phyloP scores from a whole-genome alignment of 2,888 invertebrate species.

The Acleris emargana region DNA sequence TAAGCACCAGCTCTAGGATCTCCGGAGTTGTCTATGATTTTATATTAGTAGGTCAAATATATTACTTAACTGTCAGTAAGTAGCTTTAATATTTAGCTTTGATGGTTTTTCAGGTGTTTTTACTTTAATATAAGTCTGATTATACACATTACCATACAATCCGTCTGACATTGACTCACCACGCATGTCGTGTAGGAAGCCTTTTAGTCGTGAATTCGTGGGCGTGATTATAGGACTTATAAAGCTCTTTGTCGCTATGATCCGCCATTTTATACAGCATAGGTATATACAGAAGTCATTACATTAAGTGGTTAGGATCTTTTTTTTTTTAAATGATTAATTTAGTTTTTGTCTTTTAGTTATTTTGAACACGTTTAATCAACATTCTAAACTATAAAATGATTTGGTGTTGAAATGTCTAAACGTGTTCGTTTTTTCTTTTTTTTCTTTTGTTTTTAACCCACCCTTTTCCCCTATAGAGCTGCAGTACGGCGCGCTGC shows the following conservation, averaged over 20 bases:
- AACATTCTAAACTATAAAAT: too few relatives aligned
- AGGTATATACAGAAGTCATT: neutral
- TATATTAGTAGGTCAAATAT: too few relatives aligned
- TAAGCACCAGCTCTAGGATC: too few relatives aligned
- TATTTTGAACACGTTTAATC: too few relatives aligned
- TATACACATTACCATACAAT: slow-evolving; percentile 47
- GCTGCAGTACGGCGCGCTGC: slow-evolving; percentile 82
- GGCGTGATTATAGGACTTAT: slow-evolving; percentile 11
- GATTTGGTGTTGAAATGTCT: neutral
- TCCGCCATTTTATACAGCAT: neutral
- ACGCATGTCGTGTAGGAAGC: slow-evolving; percentile 39
- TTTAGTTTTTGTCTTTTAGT: too few relatives aligned
- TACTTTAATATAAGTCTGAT: slow-evolving; percentile 17
- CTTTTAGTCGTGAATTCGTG: slow-evolving; percentile 29
- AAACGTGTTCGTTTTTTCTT: slow-evolving; percentile 35
- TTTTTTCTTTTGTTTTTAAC: slow-evolving; percentile 47
- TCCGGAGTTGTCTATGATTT: too few relatives aligned
- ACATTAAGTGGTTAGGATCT: neutral
- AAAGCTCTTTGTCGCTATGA: neutral
- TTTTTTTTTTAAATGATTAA: neutral
- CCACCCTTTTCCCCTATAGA: slow-evolving; percentile 65
- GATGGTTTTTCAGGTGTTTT: neutral
- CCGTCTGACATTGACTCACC: slow-evolving; percentile 52
- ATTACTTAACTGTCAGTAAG: too few relatives aligned
- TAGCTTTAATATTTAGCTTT: too few relatives aligned